These are phyloP conservation scores for Stomatorhinus ivindoensis DNA, from an alignment of 2,113 vertebrate genomes.

Conservation along the genomic window DNA sequence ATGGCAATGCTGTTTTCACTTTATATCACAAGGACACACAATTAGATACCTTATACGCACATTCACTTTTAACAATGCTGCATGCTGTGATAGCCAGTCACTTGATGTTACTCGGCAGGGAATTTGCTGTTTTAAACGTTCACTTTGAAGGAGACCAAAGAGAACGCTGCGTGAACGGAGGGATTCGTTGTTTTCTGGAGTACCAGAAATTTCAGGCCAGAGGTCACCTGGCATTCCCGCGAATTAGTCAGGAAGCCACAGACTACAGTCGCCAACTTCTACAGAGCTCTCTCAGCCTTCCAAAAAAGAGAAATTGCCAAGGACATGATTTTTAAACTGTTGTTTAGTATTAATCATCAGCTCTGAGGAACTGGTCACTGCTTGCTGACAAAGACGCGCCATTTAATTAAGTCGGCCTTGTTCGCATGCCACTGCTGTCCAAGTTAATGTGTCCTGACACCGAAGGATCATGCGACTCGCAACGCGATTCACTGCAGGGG, in stretches of 20 bases:
- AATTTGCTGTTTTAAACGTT: neutral
- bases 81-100: neutral
- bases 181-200: neutral
- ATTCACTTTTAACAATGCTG: neutral
- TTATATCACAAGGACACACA: neutral
- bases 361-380: neutral
- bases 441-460: constrained; percentile 14
- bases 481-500: constrained; percentile 3
- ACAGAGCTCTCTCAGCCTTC: neutral
- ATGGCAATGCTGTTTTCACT: neutral
- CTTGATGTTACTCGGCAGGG: neutral
- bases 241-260: neutral
- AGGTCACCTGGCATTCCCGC: neutral
- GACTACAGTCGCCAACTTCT: neutral
- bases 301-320: neutral
- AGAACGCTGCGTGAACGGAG: neutral
- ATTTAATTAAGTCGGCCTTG: constrained; percentile 11
- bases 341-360: neutral
- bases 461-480: neutral
- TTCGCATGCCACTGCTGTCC: neutral
- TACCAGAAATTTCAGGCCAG: neutral
- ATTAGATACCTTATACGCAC: neutral
- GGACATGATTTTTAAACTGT: neutral
- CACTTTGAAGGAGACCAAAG: neutral
- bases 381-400: neutral